Evolutionary conservation across 1,140 invertebrate genomes (phyloP), one percentile per base, ranked within the genome.

Genomic region (Aphidius ervi): DNA sequence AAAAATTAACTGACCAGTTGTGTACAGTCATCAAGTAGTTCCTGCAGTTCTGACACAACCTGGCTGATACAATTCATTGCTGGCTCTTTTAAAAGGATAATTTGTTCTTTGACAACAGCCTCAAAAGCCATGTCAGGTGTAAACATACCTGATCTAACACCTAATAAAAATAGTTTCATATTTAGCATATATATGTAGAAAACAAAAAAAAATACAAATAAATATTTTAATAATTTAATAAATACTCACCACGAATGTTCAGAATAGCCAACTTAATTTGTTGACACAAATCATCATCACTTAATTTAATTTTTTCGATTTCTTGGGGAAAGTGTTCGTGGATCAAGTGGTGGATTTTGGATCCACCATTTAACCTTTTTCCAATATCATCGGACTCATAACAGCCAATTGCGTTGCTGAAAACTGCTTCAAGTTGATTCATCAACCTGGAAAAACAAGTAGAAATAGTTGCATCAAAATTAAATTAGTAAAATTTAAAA

Each of bases 41-140:
- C 95, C 46, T 91, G 94, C 50, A 99, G 83, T 82, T 99, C 96
- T 71, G 88, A 86, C 50, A 99, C 93, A 63, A 99, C 97, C 75
- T 99, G 84, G 83, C 99, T 98, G 37, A 98, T 92, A 84, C 97
- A 99, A 79, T 99, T 99, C 48, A 99, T 81, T 68, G 94, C 94
- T 6, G 98, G 98, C 81, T 98, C 95, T 81, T 97, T 97, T 65
- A 99, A 85, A 67, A 95, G 86, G 37, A 88, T 84, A 66, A 99
- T 99, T 84, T 99, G 97, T 75, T 97, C 97, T 81, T 99, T 99
- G 1, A 99, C 98, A 73, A 99, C 99, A 43, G 95, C 95, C 82
- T 99, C 98, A 81, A 99, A 99, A 46, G 98, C 98, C 95, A 98
- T 98, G 77, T 99, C 97, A 16, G 98, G 98, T 20, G 97, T 99